phyloP scores from a whole-genome alignment of 2,113 vertebrate genomes.

The Lepus americanus region DNA sequence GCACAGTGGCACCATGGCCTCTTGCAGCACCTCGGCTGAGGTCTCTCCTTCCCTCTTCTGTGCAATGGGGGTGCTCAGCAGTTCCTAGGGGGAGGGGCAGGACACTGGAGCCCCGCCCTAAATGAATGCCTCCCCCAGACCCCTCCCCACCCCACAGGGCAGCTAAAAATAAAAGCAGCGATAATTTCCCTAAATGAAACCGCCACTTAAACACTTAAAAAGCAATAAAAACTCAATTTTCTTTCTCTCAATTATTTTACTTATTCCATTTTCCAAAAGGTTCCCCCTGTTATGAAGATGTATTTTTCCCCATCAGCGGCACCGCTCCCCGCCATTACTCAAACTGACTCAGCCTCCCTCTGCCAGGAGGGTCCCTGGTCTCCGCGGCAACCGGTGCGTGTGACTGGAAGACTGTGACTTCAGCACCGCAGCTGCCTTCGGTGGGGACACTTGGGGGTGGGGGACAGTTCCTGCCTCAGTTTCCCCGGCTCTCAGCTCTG shows the following conservation, averaged over 20 bases:
- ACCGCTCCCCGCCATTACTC: constrained; percentile 81
- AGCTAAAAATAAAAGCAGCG: constrained; percentile 83
- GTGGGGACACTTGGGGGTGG: neutral
- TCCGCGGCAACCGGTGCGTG: constrained; percentile 64
- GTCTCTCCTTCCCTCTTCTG: neutral
- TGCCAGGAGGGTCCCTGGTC: constrained; percentile 73
- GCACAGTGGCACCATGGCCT: accelerated
- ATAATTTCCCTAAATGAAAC: constrained; percentile 85
- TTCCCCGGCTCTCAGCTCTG: neutral
- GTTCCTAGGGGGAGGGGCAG: neutral
- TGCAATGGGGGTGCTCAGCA: neutral
- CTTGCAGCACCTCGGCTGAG: accelerated
- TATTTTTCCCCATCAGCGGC: constrained; percentile 83
- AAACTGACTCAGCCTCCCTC: constrained; percentile 81
- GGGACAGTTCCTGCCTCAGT: neutral
- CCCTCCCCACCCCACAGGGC: constrained; percentile 25
- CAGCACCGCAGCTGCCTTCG: neutral
- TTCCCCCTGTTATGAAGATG: constrained; percentile 86
- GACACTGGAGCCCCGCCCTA: neutral
- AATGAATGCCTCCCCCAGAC: neutral
- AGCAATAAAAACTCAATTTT: constrained; percentile 87
- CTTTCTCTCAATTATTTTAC: constrained; percentile 86
- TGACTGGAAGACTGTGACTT: neutral
- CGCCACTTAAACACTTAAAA: constrained; percentile 87
- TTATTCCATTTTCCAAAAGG: constrained; percentile 86